Percentiles rank a stretch among this genome's conserved stretches.
phyloP scores from a whole-genome alignment of 2,113 vertebrate species.

The Channa maculata region DNA sequence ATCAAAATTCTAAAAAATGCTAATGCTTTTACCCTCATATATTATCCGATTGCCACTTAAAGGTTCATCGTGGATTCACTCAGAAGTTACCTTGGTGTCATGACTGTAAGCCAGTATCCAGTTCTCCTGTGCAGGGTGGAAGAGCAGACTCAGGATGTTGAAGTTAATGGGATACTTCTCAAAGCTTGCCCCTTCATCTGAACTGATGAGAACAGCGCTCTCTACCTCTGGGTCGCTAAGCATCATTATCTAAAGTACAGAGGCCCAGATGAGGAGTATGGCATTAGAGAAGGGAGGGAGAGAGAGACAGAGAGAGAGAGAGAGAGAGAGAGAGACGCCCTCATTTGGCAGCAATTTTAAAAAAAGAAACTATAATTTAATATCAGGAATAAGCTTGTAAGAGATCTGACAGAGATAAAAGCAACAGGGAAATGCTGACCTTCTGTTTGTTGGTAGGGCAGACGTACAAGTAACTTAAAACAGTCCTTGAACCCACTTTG shows the following conservation, averaged over 20 bases:
- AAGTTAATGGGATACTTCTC: constrained; percentile 94
- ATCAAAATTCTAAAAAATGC: neutral
- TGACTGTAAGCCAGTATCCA: constrained; percentile 96
- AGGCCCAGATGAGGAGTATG: constrained; percentile 38
- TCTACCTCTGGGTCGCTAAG: constrained; percentile 96
- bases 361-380: constrained; percentile 21
- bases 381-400: neutral
- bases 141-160: constrained; percentile 94
- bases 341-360: constrained; percentile 40
- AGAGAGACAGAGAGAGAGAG: constrained; percentile 13
- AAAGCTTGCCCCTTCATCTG: constrained; percentile 95
- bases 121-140: constrained; percentile 94
- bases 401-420: constrained; percentile 46
- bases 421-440: constrained; percentile 79
- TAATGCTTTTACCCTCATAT: neutral
- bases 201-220: constrained; percentile 94
- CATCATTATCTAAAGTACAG: constrained; percentile 92
- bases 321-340: neutral
- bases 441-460: constrained; percentile 97
- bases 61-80: constrained; percentile 8
- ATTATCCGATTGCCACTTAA: constrained; percentile 5
- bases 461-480: constrained; percentile 96
- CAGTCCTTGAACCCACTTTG: constrained; percentile 93
- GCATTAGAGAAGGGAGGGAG: constrained; percentile 39
- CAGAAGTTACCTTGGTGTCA: constrained; percentile 91